These are phyloP conservation scores for Coptodon bakossiorum DNA, from an alignment of 2,113 vertebrate species.

Conservation along the genomic window DNA sequence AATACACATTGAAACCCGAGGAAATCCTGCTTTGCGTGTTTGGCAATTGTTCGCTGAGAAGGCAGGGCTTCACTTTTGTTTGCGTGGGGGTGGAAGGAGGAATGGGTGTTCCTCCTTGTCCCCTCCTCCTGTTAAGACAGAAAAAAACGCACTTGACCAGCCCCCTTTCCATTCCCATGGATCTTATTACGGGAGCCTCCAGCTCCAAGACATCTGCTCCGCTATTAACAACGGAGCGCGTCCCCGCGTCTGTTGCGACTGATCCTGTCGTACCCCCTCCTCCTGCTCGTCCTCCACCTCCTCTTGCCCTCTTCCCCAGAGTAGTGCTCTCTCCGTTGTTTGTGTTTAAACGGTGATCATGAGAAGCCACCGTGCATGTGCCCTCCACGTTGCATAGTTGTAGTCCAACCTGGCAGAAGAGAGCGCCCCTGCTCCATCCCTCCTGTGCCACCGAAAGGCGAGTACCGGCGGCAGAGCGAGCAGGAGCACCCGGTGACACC, in stretches of 20 bases:
- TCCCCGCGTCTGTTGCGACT: constrained; percentile 40
- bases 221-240: constrained; percentile 51
- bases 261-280: background rate
- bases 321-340: background rate
- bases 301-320: background rate
- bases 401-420: background rate
- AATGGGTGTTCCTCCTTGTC: constrained; percentile 28
- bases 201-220: constrained; percentile 58
- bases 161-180: constrained; percentile 70
- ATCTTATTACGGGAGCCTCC: constrained; percentile 62
- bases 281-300: background rate
- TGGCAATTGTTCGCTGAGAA: background rate
- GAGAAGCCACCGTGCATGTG: constrained; percentile 22
- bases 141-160: constrained; percentile 25
- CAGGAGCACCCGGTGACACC: constrained; percentile 10
- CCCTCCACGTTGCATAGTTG: constrained; percentile 14
- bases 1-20: background rate
- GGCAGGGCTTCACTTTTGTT: constrained; percentile 51
- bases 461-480: background rate
- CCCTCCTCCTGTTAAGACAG: constrained; percentile 25
- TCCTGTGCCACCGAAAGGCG: background rate
- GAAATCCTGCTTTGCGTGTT: constrained; percentile 34
- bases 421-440: background rate
- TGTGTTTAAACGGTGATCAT: constrained; percentile 5
- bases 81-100: constrained; percentile 10